Conservation (phyloP, 2,113 vertebrate genomes). For the Cepphus grylle region DNA sequence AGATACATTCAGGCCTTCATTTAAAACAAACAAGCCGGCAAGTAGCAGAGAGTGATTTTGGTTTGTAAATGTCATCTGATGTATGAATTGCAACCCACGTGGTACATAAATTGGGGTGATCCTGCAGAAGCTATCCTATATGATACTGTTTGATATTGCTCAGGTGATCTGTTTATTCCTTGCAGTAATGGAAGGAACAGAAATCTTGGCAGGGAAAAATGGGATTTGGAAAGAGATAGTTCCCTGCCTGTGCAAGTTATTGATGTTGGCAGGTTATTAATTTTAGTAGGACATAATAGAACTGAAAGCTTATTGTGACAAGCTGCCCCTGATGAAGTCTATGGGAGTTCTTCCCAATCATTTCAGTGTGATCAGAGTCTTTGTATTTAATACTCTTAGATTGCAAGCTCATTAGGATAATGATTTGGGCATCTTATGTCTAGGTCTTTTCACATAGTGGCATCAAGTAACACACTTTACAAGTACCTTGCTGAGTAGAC, state of each 20-base stretch:
- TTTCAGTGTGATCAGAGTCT: background rate
- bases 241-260: background rate
- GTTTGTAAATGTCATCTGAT: background rate
- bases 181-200: background rate
- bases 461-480: background rate
- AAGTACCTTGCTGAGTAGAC: background rate
- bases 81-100: rapidly evolving
- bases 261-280: background rate
- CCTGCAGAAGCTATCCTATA: background rate
- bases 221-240: background rate
- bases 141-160: background rate
- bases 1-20: background rate
- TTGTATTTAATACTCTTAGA: background rate
- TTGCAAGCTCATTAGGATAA: background rate
- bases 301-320: background rate
- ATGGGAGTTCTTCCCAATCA: background rate
- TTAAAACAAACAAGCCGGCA: background rate
- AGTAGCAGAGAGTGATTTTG: background rate
- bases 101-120: rapidly evolving
- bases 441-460: background rate
- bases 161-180: background rate
- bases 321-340: background rate
- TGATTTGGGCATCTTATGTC: background rate
- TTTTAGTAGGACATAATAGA: background rate
- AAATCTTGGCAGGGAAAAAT: background rate